phyloP scores from a whole-genome alignment of 2,888 invertebrate species.

The Platycheirus albimanus region DNA sequence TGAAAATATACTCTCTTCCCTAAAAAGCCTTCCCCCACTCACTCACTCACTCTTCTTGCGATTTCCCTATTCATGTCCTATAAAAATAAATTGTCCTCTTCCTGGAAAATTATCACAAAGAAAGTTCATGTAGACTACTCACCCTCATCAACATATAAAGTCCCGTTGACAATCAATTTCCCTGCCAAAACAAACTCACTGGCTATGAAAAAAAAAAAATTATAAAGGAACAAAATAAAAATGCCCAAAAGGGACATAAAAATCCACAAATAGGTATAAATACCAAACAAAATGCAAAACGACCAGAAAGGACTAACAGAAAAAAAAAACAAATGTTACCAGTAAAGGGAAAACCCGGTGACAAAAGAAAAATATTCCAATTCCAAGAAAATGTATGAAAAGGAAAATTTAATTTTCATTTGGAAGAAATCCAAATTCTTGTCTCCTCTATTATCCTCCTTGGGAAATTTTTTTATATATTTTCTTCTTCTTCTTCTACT shows the following conservation, averaged over 20 bases:
- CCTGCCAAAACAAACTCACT: constrained; percentile 41
- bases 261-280: constrained; percentile 42
- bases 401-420: constrained; percentile 71
- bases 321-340: background rate
- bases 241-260: constrained; percentile 32
- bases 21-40: too few species aligned
- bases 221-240: constrained; percentile 16
- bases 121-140: constrained; percentile 20
- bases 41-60: background rate
- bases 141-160: constrained; percentile 41
- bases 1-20: background rate
- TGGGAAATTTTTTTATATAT: constrained; percentile 11
- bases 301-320: constrained; percentile 4
- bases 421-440: constrained; percentile 68
- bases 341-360: constrained; percentile 33
- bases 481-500: constrained; percentile 5
- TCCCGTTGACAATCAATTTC: constrained; percentile 57
- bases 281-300: constrained; percentile 28
- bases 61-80: background rate
- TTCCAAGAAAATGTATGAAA: constrained; percentile 53
- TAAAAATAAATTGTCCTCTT: constrained; percentile 33
- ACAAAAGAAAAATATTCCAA: constrained; percentile 47
- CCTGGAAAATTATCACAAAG: constrained; percentile 40
- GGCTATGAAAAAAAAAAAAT: constrained; percentile 9
- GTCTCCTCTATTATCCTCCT: constrained; percentile 51